Evolutionary conservation across 1,140 invertebrate genomes (phyloP), one percentile per base, ranked within the genome.

Genomic region (Drosophila sproati): DNA sequence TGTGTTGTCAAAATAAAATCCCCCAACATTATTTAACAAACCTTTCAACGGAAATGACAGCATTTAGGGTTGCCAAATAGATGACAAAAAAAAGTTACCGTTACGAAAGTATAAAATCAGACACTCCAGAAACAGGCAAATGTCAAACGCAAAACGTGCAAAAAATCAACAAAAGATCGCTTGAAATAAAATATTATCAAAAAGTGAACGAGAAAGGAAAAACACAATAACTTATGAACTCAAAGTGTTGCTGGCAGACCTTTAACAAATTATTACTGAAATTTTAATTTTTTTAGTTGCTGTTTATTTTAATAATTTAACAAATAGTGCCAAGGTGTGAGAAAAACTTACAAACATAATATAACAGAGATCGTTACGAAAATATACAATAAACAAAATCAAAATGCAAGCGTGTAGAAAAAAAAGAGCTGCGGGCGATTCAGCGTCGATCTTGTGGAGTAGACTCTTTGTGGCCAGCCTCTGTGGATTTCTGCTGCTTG

Each of bases 361-460:
- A 48, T 20, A n/a, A 68, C 20, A 54, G 62, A 63, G 67, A 51
- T n/a, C 31, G 51, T 50, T 41, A n/a, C 54, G 29, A 62, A 68
- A 62, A 62, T 28, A 29, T 29, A 48, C 10, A 67, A 68, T 48
- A 66, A 66, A 37, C 48, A 63, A 73, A 73, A 41, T 60, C 51
- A 76, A 81, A 81, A 89, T 89, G 85, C 85, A 89, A 75, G 77
- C 78, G 71, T 75, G 81, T 78, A 85, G 85, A 71, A 89, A 68
- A 85, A 89, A 81, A 85, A 89, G 82, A 85, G 78, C 85, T 80
- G 48, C 62, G 31, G 63, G 80, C 72, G 61, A 72, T 51, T 6
- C 69, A 10, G 52, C 74, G 61, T 64, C 72, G 48, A 68, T 79
- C 43, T 60, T 72, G 61, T 80, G 80, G 69, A 88, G 79, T 28